These are phyloP conservation scores for Ennomos fuscantarius DNA, from an alignment of 2,888 invertebrate species.

Conservation along the genomic window DNA sequence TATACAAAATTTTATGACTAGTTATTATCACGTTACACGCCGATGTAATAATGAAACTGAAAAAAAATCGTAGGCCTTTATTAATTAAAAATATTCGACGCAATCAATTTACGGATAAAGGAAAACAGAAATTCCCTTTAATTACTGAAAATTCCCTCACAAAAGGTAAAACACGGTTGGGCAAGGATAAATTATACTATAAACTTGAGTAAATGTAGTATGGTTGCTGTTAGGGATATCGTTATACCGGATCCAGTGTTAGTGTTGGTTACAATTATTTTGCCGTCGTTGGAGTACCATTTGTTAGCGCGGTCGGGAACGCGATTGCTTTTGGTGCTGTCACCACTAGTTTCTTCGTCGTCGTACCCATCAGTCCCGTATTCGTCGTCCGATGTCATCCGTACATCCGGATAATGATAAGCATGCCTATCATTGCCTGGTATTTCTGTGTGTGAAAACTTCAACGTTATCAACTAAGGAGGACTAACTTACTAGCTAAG, in stretches of 20 bases:
- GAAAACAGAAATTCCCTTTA: slow-evolving; percentile 29
- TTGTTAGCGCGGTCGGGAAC: slow-evolving; percentile 81
- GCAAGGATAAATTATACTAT: slow-evolving; percentile 38
- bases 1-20: slow-evolving; percentile 77
- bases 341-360: slow-evolving; percentile 62
- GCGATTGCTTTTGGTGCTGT: slow-evolving; percentile 72
- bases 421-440: slow-evolving; percentile 79
- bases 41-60: slow-evolving; percentile 44
- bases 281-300: slow-evolving; percentile 80
- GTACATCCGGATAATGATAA: slow-evolving; percentile 74
- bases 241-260: slow-evolving; percentile 50
- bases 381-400: slow-evolving; percentile 72
- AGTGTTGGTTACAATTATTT: slow-evolving; percentile 57
- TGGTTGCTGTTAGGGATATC: slow-evolving; percentile 30
- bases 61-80: slow-evolving; percentile 32
- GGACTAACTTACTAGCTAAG: no score
- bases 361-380: slow-evolving; percentile 75
- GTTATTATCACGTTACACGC: slow-evolving; percentile 84
- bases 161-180: slow-evolving; percentile 29
- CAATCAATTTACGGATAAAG: slow-evolving; percentile 31
- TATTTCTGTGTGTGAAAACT: slow-evolving; percentile 65
- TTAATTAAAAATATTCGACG: slow-evolving; percentile 42
- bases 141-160: slow-evolving; percentile 20
- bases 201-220: slow-evolving; percentile 38
- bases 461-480: not conserved